phyloP scores from a whole-genome alignment of 2,888 invertebrate genomes.

The Hofmannophila pseudospretella region DNA sequence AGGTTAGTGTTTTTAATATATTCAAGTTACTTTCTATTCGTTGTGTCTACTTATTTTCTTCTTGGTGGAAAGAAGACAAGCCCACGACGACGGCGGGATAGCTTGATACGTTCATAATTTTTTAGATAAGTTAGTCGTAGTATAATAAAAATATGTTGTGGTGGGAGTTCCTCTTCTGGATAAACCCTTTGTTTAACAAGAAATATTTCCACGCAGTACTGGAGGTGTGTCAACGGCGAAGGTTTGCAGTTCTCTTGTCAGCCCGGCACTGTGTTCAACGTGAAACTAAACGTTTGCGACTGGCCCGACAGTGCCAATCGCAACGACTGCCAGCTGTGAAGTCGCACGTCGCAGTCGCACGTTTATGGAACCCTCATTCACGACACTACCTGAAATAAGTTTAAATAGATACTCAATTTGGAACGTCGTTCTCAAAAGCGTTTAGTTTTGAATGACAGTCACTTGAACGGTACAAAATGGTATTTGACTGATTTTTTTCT shows the following conservation, averaged over 20 bases:
- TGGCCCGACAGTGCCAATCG: conserved; percentile 87
- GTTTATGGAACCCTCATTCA: not conserved
- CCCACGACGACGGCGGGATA: too few species aligned
- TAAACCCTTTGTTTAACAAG: too few species aligned
- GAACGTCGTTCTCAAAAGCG: not conserved
- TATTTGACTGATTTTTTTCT: too few species aligned
- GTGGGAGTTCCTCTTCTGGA: too few species aligned
- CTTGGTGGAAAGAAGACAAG: too few species aligned
- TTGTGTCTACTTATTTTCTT: too few species aligned
- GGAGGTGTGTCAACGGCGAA: conserved; percentile 89
- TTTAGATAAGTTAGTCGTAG: too few species aligned
- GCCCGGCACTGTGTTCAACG: conserved; percentile 86
- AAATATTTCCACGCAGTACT: too few species aligned
- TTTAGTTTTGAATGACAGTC: not conserved
- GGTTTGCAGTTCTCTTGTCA: conserved; percentile 85
- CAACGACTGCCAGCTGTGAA: conserved; percentile 66
- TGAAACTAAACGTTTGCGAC: conserved; percentile 84
- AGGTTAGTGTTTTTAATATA: conserved; percentile 48
- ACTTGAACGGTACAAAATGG: too few species aligned
- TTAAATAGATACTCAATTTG: not conserved
- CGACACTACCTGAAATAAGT: not conserved
- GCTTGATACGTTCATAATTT: too few species aligned
- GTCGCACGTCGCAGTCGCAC: not conserved
- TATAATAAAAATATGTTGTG: too few species aligned
- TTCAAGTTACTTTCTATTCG: too few species aligned